Percentiles rank a stretch among this genome's conserved stretches.
Evolutionary conservation across 2,797 vertebrate species (phyloP).

Genomic region (Halcyon smyrnensis): DNA sequence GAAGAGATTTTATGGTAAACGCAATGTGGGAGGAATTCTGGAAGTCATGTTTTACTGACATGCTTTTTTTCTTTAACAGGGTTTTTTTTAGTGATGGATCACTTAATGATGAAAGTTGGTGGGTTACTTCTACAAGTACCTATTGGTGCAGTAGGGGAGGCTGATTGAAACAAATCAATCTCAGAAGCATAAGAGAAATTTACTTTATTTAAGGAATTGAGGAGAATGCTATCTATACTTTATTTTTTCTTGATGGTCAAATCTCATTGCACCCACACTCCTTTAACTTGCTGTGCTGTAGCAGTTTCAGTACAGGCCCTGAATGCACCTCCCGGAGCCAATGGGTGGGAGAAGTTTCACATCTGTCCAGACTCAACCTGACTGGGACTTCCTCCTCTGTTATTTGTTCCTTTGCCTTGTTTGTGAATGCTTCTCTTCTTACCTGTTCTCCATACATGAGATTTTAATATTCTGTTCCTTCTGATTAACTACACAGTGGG

Average conservation of each 20-base stretch:
- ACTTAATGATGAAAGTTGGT: neutral
- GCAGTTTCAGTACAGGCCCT: fast-evolving
- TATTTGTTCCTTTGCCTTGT: neutral
- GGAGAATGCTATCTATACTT: neutral
- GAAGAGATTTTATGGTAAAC: neutral
- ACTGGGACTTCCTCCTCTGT: neutral
- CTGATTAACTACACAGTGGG: neutral
- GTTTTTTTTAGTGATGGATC: neutral
- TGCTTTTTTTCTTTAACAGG: neutral
- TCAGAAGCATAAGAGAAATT: neutral
- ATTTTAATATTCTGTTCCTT: neutral
- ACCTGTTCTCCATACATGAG: neutral
- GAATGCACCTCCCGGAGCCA: neutral
- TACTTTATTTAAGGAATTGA: neutral
- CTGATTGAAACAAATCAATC: neutral
- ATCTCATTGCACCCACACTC: neutral
- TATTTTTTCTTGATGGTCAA: neutral
- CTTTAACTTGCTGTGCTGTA: neutral
- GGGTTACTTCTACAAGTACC: neutral
- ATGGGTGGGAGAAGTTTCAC: neutral
- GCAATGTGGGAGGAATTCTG: neutral
- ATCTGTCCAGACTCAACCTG: neutral
- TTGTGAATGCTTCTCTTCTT: neutral
- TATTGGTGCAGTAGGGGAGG: neutral
- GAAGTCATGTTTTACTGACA: neutral